phyloP scores from a whole-genome alignment of 2,888 invertebrate species.

The Chromoteleia sp. region DNA sequence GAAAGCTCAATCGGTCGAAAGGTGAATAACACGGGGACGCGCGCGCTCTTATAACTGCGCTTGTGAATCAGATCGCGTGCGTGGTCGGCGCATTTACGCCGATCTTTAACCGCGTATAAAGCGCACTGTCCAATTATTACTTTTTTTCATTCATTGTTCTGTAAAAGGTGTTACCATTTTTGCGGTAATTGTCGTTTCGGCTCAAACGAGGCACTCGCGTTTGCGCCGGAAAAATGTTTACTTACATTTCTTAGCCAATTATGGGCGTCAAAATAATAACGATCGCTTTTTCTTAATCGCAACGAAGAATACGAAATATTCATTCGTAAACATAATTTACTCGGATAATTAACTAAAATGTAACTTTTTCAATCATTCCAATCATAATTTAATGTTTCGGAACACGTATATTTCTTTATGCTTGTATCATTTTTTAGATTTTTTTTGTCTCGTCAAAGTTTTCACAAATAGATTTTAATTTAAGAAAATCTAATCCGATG shows the following conservation, averaged over 20 bases:
- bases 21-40: conserved; percentile 63
- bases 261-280: no score
- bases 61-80: conserved; percentile 66
- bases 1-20: conserved; percentile 67
- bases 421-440: no score
- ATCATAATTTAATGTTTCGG: no score
- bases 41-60: conserved; percentile 44
- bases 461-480: no score
- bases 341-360: no score
- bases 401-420: no score
- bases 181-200: conserved; percentile 30
- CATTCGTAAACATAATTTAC: no score
- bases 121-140: conserved; percentile 40
- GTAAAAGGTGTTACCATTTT: conserved; percentile 15
- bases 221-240: background rate
- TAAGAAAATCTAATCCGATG: no score
- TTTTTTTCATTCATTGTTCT: conserved; percentile 54
- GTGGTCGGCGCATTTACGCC: conserved; percentile 28
- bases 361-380: no score
- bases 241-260: conserved; percentile 4
- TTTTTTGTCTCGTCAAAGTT: no score
- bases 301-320: background rate
- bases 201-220: conserved; percentile 14
- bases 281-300: no score
- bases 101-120: conserved; percentile 40